Evolutionary conservation across 92 coral and sea anemone species (phyloP), one percentile per base, ranked within the genome.

Genomic region (Phenganax marumi): DNA sequence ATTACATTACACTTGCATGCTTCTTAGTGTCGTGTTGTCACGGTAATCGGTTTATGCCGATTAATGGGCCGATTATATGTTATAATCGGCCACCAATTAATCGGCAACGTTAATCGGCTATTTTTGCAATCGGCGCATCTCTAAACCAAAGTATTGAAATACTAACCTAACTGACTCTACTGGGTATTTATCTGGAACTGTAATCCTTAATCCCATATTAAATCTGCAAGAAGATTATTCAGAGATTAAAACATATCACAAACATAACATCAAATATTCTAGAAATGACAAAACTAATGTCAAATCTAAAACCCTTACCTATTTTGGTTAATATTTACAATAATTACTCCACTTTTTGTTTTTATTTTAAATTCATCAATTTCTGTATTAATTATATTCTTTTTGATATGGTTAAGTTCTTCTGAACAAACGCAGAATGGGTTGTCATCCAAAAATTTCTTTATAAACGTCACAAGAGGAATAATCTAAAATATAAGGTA

Each of bases 351-450:
- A 61, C 93, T 85, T 87, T 96, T 96, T 77, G 91, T 97, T 75
- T 92, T 96, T 43, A 92, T 85, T 90, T 91, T 96, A 62, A 92
- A 85, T 72, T 86, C 91, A 64, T 96, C 99, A 65, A 58, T 39
- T 16, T 91, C 96, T 18, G 89, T 16, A 62, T 78, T 75, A 26
- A 96, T 25, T 39, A 96, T 85, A 50, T 78, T 91, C 49, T 90
- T 88, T 84, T 92, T 96, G 58, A 96, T 82, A 69, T 92, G 87
- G 22, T 87, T 88, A 12, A 96, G 85, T 66, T 96, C 99, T 81
- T 96, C 99, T 24, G 97, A 91, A 83, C 99, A 96, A 61, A 91
- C 96, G 76, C 93, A 92, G 43, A 96, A 80, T 19, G 99, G 96
- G 66, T 96, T 90, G 71, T 96, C 99, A 78, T 92, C 98, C 55